Conservation (phyloP, 2,797 vertebrate species). For the Carapus acus region DNA sequence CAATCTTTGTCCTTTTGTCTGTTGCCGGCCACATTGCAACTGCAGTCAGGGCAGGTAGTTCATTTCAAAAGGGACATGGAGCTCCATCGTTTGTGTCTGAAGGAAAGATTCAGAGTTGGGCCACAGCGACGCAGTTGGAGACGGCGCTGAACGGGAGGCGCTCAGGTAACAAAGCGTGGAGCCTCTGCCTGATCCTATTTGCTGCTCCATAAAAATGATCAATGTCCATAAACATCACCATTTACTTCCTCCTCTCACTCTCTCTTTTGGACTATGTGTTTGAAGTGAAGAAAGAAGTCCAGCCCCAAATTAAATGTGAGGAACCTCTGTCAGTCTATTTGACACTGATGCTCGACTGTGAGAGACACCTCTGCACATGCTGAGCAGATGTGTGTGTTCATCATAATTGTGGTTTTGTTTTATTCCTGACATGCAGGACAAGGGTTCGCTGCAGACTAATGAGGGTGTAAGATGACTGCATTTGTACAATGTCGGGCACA, state of each 20-base stretch:
- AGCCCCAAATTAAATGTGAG: conserved; percentile 51
- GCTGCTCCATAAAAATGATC: conserved; percentile 22
- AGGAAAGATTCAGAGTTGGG: too few species aligned
- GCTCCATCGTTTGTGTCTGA: too few species aligned
- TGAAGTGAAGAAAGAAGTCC: conserved; percentile 56
- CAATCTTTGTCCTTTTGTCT: too few species aligned
- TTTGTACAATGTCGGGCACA: background rate
- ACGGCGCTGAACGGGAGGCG: too few species aligned
- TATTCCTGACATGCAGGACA: background rate
- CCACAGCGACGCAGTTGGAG: too few species aligned
- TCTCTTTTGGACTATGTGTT: conserved; percentile 60
- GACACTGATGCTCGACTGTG: conserved; percentile 47
- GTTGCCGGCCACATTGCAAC: too few species aligned
- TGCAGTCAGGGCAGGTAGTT: too few species aligned
- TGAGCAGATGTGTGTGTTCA: conserved; percentile 3
- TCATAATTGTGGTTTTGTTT: background rate
- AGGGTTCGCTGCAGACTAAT: background rate
- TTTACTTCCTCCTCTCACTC: conserved; percentile 44
- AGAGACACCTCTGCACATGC: conserved; percentile 5
- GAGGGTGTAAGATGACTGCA: background rate
- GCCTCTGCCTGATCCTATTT: too few species aligned
- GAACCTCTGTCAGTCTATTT: conserved; percentile 35
- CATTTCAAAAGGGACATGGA: too few species aligned
- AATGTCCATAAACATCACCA: conserved; percentile 43
- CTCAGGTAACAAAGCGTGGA: too few species aligned